Evolutionary conservation across 2,113 vertebrate species (phyloP).

Genomic region (Archocentrus centrarchus): DNA sequence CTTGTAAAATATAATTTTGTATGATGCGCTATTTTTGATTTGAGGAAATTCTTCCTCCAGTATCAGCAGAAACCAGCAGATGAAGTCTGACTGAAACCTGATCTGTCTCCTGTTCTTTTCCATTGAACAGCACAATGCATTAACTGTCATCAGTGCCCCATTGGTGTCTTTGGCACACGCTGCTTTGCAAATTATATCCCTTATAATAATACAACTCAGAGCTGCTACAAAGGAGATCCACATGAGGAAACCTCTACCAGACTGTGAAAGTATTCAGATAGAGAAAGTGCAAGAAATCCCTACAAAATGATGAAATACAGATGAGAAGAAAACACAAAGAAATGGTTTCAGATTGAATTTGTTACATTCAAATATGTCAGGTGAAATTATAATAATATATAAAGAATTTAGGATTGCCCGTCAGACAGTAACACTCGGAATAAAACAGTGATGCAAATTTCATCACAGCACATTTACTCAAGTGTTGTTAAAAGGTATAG

Average conservation of each 20-base stretch:
- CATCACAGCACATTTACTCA: too few species aligned
- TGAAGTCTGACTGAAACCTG: background rate
- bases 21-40: background rate
- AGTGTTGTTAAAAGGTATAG: too few species aligned
- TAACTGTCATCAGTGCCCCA: conserved; percentile 32
- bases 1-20: background rate
- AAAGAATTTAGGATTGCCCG: background rate
- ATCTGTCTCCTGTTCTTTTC: background rate
- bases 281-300: background rate
- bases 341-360: background rate
- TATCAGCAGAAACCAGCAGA: background rate
- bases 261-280: background rate
- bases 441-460: too few species aligned
- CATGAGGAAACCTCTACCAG: conserved; percentile 36
- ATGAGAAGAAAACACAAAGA: background rate
- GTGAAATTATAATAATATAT: background rate
- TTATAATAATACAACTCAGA: conserved; percentile 37
- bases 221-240: conserved; percentile 51
- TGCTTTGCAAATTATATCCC: background rate
- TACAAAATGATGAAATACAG: background rate
- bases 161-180: conserved; percentile 17
- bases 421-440: background rate
- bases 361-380: background rate
- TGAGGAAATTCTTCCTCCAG: background rate
- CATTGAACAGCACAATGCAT: conserved; percentile 52